Evolutionary conservation across 2,888 invertebrate genomes (phyloP), one percentile per base, ranked within the genome.

Genomic region (Dryadula phaetusa): DNA sequence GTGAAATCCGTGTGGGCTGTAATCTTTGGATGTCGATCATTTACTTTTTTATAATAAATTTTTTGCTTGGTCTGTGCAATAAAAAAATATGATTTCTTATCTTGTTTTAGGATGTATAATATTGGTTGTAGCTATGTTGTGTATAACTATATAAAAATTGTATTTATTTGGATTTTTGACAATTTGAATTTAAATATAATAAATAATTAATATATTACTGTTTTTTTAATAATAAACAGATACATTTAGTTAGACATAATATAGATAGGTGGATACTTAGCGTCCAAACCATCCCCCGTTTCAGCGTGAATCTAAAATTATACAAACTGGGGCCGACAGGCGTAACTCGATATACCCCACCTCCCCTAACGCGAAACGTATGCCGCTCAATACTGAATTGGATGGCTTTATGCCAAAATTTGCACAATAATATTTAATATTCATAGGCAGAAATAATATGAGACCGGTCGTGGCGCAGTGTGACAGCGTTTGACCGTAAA

Each of bases 371-470:
- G 77, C 76, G 76, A 79, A 83, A 79, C 83, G 85, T 87, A 87
- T 86, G 86, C 79, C 80, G 81, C 81, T 85, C 85, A 77, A 83
- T 84, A 86, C 80, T 76, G 74, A 72, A 77, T 79, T 76, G 78
- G 78, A 80, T 67, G 74, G 73, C 66, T 12, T 70, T 78, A 81
- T 82, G 75, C 62, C 40, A 40, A 37, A 54, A 16, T 47, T 6
- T 58, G 2, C 28, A 60, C 14, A 6, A 32, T 8, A 32, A 1
- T 25, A 1, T 1, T 28, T 22, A 7, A 56, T 40, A 32, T 54
- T 5, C 7, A 40, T 22, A 4, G 1, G n/a, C n/a, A n/a, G n/a
- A n/a, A n/a, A n/a, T n/a, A n/a, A n/a, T n/a, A n/a, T n/a, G n/a
- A n/a, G n/a, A n/a, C n/a, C n/a, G n/a, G n/a, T n/a, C n/a, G n/a